These are phyloP conservation scores for Anoplolepis gracilipes DNA, from an alignment of 1,140 invertebrate species.

Conservation along the genomic window DNA sequence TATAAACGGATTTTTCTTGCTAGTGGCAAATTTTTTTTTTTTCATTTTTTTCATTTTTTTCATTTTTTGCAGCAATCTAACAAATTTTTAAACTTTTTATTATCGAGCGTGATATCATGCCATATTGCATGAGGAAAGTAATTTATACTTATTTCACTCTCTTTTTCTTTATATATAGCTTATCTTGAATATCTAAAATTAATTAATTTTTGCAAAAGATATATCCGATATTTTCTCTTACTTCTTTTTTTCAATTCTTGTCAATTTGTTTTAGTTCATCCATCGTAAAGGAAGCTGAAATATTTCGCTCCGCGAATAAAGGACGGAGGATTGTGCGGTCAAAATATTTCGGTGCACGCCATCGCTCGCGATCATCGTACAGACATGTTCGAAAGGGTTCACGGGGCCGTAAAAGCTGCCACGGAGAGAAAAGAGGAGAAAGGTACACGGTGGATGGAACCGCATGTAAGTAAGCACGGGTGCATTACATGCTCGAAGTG, in stretches of 20 bases:
- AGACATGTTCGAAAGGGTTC: constrained; percentile 65
- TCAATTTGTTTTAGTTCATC: neutral
- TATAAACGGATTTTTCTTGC: neutral
- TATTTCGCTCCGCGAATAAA: neutral
- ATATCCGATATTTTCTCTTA: neutral
- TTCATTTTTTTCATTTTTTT: neutral
- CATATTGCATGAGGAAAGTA: neutral
- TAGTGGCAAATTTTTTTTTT: neutral
- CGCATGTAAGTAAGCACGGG: constrained; percentile 54
- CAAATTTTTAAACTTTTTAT: constrained; percentile 6
- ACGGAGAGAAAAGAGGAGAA: constrained; percentile 17
- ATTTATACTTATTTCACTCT: too few species aligned
- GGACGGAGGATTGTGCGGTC: constrained; percentile 12
- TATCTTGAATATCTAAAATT: neutral
- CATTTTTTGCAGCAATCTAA: neutral
- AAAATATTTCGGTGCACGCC: constrained; percentile 66
- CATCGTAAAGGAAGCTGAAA: neutral
- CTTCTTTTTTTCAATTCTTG: neutral
- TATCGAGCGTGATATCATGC: neutral
- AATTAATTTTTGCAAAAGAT: neutral
- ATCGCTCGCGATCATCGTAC: constrained; percentile 51
- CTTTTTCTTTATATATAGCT: neutral
- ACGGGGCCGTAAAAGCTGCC: constrained; percentile 60
- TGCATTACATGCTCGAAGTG: constrained; percentile 76
- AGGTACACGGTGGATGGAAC: constrained; percentile 27